A percentile compares a stretch with the other conserved stretches of the same genome.
These are phyloP conservation scores for Caprella mutica DNA, from an alignment of 2,888 invertebrate genomes.

Conservation along the genomic window DNA sequence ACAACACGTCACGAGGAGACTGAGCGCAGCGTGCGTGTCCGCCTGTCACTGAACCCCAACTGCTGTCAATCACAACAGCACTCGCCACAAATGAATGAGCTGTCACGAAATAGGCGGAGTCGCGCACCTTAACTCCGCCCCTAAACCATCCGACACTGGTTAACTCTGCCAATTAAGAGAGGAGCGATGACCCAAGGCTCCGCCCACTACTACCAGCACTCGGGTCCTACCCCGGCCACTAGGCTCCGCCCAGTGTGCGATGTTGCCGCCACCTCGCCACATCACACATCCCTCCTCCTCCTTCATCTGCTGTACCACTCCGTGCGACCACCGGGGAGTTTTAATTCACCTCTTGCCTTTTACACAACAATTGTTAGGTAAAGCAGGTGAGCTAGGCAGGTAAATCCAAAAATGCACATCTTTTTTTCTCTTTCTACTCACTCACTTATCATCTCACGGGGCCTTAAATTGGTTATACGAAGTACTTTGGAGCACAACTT, in stretches of 20 bases:
- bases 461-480: too few relatives aligned
- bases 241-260: background rate
- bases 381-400: constrained; percentile 13
- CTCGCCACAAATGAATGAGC: constrained; percentile 35
- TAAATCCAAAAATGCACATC: too few relatives aligned
- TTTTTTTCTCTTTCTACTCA: too few relatives aligned
- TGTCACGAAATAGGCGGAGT: constrained; percentile 31
- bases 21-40: constrained; percentile 35
- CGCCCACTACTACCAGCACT: background rate
- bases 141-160: too few relatives aligned
- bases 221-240: background rate
- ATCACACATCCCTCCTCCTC: too few relatives aligned
- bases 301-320: too few relatives aligned
- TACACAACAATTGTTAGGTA: constrained; percentile 13
- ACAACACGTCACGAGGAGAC: constrained; percentile 35
- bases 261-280: too few relatives aligned
- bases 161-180: too few relatives aligned
- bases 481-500: too few relatives aligned
- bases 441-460: too few relatives aligned
- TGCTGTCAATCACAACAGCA: constrained; percentile 35
- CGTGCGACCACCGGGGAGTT: constrained; percentile 7
- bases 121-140: constrained; percentile 17
- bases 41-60: constrained; percentile 35
- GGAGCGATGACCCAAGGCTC: too few relatives aligned
- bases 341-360: constrained; percentile 12